These are phyloP conservation scores for Stegostoma tigrinum DNA, from an alignment of 2,113 vertebrate genomes.

Conservation along the genomic window DNA sequence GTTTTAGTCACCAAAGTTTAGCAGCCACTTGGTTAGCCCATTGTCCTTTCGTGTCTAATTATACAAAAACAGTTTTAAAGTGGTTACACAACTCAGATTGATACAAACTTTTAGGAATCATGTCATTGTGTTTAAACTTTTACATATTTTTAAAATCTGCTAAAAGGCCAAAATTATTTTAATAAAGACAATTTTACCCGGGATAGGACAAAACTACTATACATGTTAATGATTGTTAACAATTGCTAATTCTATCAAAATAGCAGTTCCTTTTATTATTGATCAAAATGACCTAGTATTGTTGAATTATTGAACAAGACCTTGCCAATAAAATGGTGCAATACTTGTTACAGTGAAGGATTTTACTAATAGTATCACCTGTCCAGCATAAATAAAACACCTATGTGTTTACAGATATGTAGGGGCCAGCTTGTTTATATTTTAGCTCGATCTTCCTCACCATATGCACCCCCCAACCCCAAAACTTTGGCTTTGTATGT, in stretches of 20 bases:
- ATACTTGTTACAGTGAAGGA: neutral
- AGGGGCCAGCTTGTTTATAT: neutral
- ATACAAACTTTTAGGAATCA: neutral
- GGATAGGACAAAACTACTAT: neutral
- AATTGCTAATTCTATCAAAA: neutral
- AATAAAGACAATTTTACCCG: neutral
- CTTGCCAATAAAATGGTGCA: neutral
- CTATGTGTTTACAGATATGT: neutral
- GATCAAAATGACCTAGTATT: neutral
- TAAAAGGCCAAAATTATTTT: neutral
- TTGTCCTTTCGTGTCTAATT: neutral
- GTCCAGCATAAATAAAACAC: neutral
- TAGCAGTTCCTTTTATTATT: neutral
- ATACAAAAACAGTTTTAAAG: neutral
- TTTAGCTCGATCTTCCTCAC: neutral
- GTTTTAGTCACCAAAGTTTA: constrained; percentile 1
- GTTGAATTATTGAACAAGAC: neutral
- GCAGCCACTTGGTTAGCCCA: neutral
- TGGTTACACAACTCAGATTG: neutral
- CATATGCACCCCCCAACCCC: too few species aligned
- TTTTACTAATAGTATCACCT: neutral
- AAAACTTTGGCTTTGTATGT: neutral
- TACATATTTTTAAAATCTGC: neutral
- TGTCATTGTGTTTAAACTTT: neutral
- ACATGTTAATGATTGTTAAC: neutral